These are phyloP conservation scores for human (Homo sapiens) DNA, from an alignment of 2,113 vertebrate genomes.

Conservation along the genomic window DNA sequence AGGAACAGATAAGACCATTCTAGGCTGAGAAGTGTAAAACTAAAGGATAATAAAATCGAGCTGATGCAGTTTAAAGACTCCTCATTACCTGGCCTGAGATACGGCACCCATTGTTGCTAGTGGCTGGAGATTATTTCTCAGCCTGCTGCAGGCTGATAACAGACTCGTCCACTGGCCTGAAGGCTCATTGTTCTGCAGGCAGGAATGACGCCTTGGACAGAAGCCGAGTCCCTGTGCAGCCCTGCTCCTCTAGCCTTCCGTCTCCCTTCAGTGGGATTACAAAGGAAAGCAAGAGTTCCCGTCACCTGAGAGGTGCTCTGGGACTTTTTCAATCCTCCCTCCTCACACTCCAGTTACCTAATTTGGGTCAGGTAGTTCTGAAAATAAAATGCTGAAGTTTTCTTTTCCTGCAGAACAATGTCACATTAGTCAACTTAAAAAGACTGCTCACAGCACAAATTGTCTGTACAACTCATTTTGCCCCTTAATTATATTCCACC, in stretches of 20 bases:
- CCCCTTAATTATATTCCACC: conserved; percentile 70
- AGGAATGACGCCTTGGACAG: conserved; percentile 10
- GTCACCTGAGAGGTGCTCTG: conserved; percentile 35
- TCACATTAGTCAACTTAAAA: conserved; percentile 75
- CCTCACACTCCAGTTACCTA: conserved; percentile 35
- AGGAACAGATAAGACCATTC: conserved; percentile 73
- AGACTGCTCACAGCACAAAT: conserved; percentile 65
- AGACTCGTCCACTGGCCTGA: conserved; percentile 39
- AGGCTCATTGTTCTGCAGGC: conserved; percentile 65
- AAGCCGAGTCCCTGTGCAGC: neutral
- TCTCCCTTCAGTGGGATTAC: neutral
- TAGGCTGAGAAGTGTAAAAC: conserved; percentile 70
- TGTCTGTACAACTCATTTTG: conserved; percentile 56
- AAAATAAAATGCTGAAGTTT: conserved; percentile 73
- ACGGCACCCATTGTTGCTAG: conserved; percentile 53
- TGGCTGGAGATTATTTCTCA: conserved; percentile 74
- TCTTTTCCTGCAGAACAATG: conserved; percentile 67
- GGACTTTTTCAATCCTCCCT: neutral
- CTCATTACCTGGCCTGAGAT: conserved; percentile 78
- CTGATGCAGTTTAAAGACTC: conserved; percentile 72
- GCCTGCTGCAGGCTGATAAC: conserved; percentile 79
- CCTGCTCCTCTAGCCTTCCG: neutral
- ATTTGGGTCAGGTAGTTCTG: conserved; percentile 62
- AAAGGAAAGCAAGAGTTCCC: conserved; percentile 35
- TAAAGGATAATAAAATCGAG: conserved; percentile 74